Conservation (phyloP, 2,113 vertebrate genomes). For the Burhinus oedicnemus region DNA sequence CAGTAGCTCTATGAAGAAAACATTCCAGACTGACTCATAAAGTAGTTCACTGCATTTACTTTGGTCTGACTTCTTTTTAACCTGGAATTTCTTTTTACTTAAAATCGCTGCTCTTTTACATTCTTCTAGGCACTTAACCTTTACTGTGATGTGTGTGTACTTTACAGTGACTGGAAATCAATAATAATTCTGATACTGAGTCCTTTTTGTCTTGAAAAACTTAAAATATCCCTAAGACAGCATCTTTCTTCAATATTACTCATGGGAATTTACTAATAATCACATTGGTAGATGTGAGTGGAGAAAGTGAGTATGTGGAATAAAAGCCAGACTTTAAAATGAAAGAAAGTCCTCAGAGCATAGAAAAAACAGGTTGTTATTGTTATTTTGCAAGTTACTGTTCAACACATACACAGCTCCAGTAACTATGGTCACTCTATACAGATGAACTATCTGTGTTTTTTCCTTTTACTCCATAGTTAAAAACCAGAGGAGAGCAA, state of each 20-base stretch:
- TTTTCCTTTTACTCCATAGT: background rate
- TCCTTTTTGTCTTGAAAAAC: constrained; percentile 28
- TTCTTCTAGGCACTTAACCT: constrained; percentile 37
- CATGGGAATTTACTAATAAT: constrained; percentile 27
- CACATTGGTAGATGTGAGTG: background rate
- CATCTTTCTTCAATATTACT: background rate
- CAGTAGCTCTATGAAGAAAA: background rate
- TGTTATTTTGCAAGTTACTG: background rate
- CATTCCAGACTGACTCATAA: background rate
- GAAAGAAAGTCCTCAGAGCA: background rate
- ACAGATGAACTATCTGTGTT: background rate
- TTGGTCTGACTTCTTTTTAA: background rate
- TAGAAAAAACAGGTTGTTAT: background rate
- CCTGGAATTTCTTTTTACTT: constrained; percentile 3
- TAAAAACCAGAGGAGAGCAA: background rate
- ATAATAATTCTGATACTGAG: constrained; percentile 49
- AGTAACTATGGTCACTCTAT: background rate
- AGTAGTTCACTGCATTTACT: background rate
- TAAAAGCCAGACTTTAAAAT: background rate
- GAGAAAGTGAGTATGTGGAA: background rate
- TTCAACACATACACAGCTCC: background rate
- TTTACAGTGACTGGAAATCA: constrained; percentile 52
- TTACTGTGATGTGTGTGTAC: constrained; percentile 20
- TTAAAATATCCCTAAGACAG: constrained; percentile 14
- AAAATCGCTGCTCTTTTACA: background rate